Percentiles rank a stretch among this genome's conserved stretches.
phyloP scores from a whole-genome alignment of 2,797 vertebrate species.

The Pempheris klunzingeri region DNA sequence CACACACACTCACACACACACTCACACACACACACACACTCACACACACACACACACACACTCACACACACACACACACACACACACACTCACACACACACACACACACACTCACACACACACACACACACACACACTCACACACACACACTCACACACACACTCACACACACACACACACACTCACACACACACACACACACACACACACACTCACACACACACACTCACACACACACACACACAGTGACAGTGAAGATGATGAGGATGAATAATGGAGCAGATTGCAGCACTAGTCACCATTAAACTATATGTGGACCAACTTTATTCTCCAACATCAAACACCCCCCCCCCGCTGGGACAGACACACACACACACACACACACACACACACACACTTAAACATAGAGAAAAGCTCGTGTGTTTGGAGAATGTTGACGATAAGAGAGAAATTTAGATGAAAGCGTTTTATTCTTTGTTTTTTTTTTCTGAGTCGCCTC shows the following conservation, averaged over 20 bases:
- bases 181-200: neutral
- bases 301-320: slow-evolving; percentile 80
- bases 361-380: slow-evolving; percentile 79
- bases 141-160: neutral
- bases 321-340: slow-evolving; percentile 77
- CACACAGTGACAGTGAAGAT: slow-evolving; percentile 43
- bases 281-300: slow-evolving; percentile 85
- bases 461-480: slow-evolving; percentile 80
- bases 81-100: neutral
- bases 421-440: slow-evolving; percentile 78
- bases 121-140: neutral
- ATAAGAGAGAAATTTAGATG: slow-evolving; percentile 93
- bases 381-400: slow-evolving; percentile 75
- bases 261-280: slow-evolving; percentile 79
- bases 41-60: neutral
- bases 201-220: neutral
- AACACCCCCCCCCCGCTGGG: slow-evolving; percentile 79
- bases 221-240: slow-evolving; percentile 22
- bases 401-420: slow-evolving; percentile 81
- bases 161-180: neutral
- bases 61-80: neutral
- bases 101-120: neutral
- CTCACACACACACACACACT: neutral
- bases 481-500: slow-evolving; percentile 70
- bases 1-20: neutral